Evolutionary conservation across 2,888 invertebrate species (phyloP).

Genomic region (Atethmia centrago): DNA sequence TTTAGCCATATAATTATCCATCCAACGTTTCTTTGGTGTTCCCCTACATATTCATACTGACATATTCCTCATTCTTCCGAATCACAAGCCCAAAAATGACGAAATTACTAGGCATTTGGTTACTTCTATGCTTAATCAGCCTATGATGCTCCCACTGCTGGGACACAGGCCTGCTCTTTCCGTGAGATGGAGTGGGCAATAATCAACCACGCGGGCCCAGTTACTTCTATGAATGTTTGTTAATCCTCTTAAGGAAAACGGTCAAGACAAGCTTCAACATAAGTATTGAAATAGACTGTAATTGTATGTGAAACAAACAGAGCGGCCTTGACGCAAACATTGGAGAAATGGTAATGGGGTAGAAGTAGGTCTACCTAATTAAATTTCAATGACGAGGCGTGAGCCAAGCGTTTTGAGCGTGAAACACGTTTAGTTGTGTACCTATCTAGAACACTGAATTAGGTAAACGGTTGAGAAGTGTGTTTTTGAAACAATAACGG

Average conservation of each 20-base stretch:
- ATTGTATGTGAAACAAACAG: conserved; percentile 60
- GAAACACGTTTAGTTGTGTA: conserved; percentile 48
- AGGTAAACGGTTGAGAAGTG: conserved; percentile 2
- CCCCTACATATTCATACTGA: not conserved
- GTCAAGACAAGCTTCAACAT: not conserved
- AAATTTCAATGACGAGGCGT: conserved; percentile 76
- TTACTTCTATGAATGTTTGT: not conserved
- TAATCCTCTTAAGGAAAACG: conserved; percentile 29
- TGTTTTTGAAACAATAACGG: not conserved
- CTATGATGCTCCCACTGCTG: too few species aligned
- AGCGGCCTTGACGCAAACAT: conserved; percentile 78
- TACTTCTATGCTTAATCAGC: not conserved
- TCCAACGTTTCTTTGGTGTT: not conserved
- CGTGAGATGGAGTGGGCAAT: too few species aligned
- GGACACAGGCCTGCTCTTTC: too few species aligned
- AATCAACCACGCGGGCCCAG: too few species aligned
- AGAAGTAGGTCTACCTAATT: conserved; percentile 81
- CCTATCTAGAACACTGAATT: conserved; percentile 23
- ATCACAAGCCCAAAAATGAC: not conserved
- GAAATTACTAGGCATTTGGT: not conserved
- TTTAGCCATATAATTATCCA: not conserved
- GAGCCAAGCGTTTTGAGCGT: conserved; percentile 42
- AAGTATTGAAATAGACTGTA: conserved; percentile 62
- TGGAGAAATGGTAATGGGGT: conserved; percentile 80
- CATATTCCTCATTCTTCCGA: not conserved